These are phyloP conservation scores for Eristalis arbustorum DNA, from an alignment of 2,888 invertebrate species.

Conservation along the genomic window DNA sequence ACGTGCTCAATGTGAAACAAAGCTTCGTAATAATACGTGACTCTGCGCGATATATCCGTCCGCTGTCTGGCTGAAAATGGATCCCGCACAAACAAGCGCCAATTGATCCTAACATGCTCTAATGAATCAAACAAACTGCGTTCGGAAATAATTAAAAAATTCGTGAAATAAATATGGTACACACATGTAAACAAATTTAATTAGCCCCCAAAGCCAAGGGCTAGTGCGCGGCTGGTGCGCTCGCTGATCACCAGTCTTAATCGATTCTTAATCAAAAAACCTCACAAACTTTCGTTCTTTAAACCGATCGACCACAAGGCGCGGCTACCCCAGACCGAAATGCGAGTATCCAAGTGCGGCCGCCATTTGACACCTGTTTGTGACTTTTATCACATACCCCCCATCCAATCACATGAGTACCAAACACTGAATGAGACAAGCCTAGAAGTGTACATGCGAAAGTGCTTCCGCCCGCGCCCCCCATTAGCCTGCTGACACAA, in stretches of 20 bases:
- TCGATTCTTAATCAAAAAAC: neutral
- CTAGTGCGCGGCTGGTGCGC: too few species aligned
- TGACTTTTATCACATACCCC: constrained; percentile 34
- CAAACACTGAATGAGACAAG: neutral
- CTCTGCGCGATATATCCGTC: too few species aligned
- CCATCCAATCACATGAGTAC: neutral
- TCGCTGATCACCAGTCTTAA: neutral
- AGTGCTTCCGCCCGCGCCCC: constrained; percentile 11
- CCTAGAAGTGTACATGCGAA: neutral
- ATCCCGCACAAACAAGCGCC: too few species aligned
- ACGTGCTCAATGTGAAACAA: too few species aligned
- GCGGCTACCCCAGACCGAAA: neutral
- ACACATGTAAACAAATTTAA: too few species aligned
- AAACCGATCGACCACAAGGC: neutral
- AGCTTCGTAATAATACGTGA: too few species aligned
- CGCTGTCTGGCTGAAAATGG: too few species aligned
- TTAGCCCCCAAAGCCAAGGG: too few species aligned
- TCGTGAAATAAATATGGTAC: too few species aligned
- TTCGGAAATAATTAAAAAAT: too few species aligned
- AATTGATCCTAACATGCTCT: too few species aligned
- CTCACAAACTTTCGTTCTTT: neutral
- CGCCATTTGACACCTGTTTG: constrained; percentile 31
- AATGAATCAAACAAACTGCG: too few species aligned
- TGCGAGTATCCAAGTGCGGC: neutral
- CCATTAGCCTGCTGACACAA: constrained; percentile 38